Evolutionary conservation across 23 tunicate genomes (phyloP).

Genomic region (Trididemnum nubilum): DNA sequence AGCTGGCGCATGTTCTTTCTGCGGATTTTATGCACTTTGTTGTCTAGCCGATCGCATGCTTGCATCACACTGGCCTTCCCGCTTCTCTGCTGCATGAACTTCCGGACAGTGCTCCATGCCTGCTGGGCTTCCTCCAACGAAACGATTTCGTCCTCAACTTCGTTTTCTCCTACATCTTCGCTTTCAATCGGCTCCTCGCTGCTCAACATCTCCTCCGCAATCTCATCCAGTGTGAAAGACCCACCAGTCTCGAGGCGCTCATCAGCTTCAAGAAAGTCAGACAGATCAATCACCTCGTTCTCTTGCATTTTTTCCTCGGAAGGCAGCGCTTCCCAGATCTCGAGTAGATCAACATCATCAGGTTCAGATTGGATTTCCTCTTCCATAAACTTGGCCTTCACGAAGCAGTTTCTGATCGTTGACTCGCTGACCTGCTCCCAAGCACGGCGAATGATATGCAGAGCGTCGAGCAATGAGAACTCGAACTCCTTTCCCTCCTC

Average conservation of each 20-base stretch:
- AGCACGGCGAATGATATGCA: constrained; percentile 21
- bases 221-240: constrained; percentile 32
- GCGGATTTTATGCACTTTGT: too few relatives aligned
- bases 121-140: constrained; percentile 26
- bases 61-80: too few relatives aligned
- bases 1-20: too few relatives aligned
- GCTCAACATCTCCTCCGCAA: constrained; percentile 34
- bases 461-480: constrained; percentile 50
- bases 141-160: constrained; percentile 30
- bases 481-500: constrained; percentile 45
- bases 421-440: constrained; percentile 52
- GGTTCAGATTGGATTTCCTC: constrained; percentile 35
- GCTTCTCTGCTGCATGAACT: too few relatives aligned
- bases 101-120: too few relatives aligned
- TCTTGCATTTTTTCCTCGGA: constrained; percentile 41
- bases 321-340: constrained; percentile 61
- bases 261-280: constrained; percentile 52
- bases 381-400: constrained; percentile 39
- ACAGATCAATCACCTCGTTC: constrained; percentile 53
- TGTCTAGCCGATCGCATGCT: too few relatives aligned
- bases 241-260: constrained; percentile 58
- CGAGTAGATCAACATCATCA: constrained; percentile 51
- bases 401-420: constrained; percentile 45
- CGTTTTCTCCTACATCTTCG: constrained; percentile 35
- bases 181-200: constrained; percentile 49